Conservation (phyloP, 2,113 vertebrate genomes). For the Paracanthobrama guichenoti region DNA sequence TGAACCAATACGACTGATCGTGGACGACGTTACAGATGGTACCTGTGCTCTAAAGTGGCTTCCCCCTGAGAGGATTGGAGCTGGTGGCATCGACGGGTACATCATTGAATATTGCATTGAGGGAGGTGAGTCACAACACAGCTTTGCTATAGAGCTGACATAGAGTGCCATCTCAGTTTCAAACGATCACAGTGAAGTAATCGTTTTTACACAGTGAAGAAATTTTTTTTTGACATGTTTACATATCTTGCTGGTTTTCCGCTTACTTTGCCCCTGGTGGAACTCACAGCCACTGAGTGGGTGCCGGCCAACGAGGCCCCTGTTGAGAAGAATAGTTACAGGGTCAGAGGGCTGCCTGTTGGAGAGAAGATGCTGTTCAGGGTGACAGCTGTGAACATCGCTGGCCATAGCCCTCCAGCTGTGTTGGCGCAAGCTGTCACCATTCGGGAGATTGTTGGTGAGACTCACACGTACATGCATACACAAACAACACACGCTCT, state of each 20-base stretch:
- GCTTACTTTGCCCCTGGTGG: conserved; percentile 24
- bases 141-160: not conserved
- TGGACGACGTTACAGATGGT: conserved; percentile 87
- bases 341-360: conserved; percentile 80
- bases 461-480: conserved; percentile 55
- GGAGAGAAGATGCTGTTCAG: conserved; percentile 86
- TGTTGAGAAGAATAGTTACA: conserved; percentile 75
- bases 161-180: not conserved
- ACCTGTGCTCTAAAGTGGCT: conserved; percentile 87
- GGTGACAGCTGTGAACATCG: conserved; percentile 82
- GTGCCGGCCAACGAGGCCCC: conserved; percentile 72
- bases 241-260: conserved; percentile 11
- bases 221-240: conserved; percentile 25
- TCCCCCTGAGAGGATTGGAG: conserved; percentile 82
- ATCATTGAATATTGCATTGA: conserved; percentile 80
- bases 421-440: conserved; percentile 78
- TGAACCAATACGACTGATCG: conserved; percentile 79
- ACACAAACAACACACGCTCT: not conserved
- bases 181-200: not conserved
- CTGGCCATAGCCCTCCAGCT: conserved; percentile 81
- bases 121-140: conserved; percentile 27
- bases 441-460: conserved; percentile 85
- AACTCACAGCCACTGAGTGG: conserved; percentile 81
- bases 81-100: conserved; percentile 88
- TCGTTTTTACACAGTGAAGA: not conserved